phyloP scores from a whole-genome alignment of 2,113 vertebrate species.

The Brachyistius frenatus region DNA sequence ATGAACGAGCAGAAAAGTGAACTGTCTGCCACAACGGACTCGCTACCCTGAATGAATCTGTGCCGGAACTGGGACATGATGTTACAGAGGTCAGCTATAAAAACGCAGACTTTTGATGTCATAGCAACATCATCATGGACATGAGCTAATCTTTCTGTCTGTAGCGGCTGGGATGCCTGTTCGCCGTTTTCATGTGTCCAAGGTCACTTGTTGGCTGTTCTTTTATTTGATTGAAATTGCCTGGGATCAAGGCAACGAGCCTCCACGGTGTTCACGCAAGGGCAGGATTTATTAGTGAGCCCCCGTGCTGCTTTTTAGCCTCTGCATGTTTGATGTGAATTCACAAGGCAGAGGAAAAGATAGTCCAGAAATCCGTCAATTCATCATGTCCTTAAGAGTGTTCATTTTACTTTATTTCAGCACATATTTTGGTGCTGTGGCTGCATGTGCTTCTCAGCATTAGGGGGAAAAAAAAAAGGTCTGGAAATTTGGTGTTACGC shows the following conservation, averaged over 20 bases:
- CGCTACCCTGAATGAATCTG: slow-evolving; percentile 36
- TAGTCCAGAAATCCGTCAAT: slow-evolving; percentile 23
- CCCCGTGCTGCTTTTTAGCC: slow-evolving; percentile 56
- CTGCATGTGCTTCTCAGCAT: slow-evolving; percentile 60
- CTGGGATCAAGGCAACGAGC: slow-evolving; percentile 71
- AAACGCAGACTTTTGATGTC: slow-evolving; percentile 65
- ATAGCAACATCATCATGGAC: slow-evolving; percentile 55
- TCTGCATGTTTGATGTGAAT: slow-evolving; percentile 31
- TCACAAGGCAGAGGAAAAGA: slow-evolving; percentile 43
- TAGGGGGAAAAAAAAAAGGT: slow-evolving; percentile 35
- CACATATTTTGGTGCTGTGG: slow-evolving; percentile 47
- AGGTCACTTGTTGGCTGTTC: slow-evolving; percentile 73
- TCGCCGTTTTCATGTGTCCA: slow-evolving; percentile 63
- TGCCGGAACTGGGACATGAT: slow-evolving; percentile 39
- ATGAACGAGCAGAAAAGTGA: background rate
- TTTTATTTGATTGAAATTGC: slow-evolving; percentile 82
- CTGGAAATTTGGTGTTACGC: slow-evolving; percentile 80
- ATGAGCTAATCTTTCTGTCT: slow-evolving; percentile 71
- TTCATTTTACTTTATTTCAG: slow-evolving; percentile 30
- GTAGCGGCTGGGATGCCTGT: slow-evolving; percentile 55
- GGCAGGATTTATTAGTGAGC: slow-evolving; percentile 68
- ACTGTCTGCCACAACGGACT: background rate
- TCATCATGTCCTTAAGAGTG: slow-evolving; percentile 26
- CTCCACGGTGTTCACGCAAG: slow-evolving; percentile 60
- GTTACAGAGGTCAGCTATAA: slow-evolving; percentile 59